Conservation (phyloP, 1,140 invertebrate species). For the Campoletis sonorensis region DNA sequence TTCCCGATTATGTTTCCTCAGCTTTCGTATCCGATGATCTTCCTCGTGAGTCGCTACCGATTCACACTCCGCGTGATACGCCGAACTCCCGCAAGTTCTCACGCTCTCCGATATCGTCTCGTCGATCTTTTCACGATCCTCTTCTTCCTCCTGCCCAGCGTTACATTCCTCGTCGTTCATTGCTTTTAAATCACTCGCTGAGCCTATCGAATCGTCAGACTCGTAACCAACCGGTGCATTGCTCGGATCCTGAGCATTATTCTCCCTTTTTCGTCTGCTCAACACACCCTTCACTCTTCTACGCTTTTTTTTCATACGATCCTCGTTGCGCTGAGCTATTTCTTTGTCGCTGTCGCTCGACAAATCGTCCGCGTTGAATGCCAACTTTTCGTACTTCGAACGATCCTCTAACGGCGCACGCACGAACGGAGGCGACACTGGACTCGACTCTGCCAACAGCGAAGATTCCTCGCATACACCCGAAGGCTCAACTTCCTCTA, state of each 20-base stretch:
- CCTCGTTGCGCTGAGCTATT: constrained; percentile 57
- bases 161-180: constrained; percentile 79
- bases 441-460: constrained; percentile 64
- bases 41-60: constrained; percentile 82
- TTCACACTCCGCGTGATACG: constrained; percentile 85
- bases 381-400: constrained; percentile 89
- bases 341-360: constrained; percentile 80
- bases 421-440: constrained; percentile 78
- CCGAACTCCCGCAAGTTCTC: constrained; percentile 82
- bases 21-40: constrained; percentile 70
- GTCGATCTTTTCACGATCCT: constrained; percentile 70
- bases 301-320: constrained; percentile 70
- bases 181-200: constrained; percentile 83
- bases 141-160: constrained; percentile 63
- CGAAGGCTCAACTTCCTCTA: constrained; percentile 50
- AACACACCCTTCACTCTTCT: constrained; percentile 64
- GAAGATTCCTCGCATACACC: constrained; percentile 65
- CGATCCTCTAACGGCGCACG: constrained; percentile 83
- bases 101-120: constrained; percentile 83
- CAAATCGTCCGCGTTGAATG: constrained; percentile 78
- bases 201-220: constrained; percentile 85
- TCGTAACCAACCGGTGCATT: constrained; percentile 65
- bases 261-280: constrained; percentile 62
- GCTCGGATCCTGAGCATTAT: constrained; percentile 45
- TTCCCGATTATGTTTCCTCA: constrained; percentile 50